Evolutionary conservation across 2,888 invertebrate genomes (phyloP).

Genomic region (Iphiclides podalirius): DNA sequence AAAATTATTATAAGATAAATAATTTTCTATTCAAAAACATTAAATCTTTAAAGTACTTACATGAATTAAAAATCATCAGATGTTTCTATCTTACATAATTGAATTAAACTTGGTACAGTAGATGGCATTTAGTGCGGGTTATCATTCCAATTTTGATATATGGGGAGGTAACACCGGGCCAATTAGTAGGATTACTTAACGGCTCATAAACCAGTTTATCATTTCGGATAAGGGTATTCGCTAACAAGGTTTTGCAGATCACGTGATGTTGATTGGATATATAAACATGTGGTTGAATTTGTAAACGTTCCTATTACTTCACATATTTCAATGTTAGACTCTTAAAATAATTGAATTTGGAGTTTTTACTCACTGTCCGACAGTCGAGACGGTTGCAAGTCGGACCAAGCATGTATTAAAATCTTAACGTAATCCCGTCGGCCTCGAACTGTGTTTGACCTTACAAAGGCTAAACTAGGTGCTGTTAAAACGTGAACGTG

Average conservation of each 20-base stretch:
- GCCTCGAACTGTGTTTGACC: slow-evolving; percentile 30
- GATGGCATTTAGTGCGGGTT: background rate
- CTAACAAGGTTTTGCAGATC: background rate
- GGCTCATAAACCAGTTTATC: slow-evolving; percentile 21
- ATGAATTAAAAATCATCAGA: slow-evolving; percentile 1
- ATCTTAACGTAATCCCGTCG: slow-evolving; percentile 22
- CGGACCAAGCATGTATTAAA: slow-evolving; percentile 1
- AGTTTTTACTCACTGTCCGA: background rate
- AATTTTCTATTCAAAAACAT: slow-evolving; percentile 1
- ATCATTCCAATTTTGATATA: slow-evolving; percentile 16
- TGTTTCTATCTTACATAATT: slow-evolving; percentile 12
- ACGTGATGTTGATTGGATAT: slow-evolving; percentile 10
- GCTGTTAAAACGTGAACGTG: slow-evolving; percentile 26
- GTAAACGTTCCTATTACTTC: slow-evolving; percentile 12
- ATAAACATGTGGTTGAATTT: slow-evolving; percentile 8
- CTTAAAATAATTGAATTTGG: too few species aligned
- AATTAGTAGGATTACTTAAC: slow-evolving; percentile 23
- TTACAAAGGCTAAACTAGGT: slow-evolving; percentile 29
- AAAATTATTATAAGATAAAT: too few species aligned
- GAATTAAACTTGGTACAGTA: background rate
- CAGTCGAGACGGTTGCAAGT: slow-evolving; percentile 8
- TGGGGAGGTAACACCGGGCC: slow-evolving; percentile 10
- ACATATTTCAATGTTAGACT: too few species aligned
- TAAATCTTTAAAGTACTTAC: background rate
- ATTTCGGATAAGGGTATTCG: slow-evolving; percentile 18